phyloP scores from a whole-genome alignment of 1,140 invertebrate species.

The Neoseiulus cucumeris region DNA sequence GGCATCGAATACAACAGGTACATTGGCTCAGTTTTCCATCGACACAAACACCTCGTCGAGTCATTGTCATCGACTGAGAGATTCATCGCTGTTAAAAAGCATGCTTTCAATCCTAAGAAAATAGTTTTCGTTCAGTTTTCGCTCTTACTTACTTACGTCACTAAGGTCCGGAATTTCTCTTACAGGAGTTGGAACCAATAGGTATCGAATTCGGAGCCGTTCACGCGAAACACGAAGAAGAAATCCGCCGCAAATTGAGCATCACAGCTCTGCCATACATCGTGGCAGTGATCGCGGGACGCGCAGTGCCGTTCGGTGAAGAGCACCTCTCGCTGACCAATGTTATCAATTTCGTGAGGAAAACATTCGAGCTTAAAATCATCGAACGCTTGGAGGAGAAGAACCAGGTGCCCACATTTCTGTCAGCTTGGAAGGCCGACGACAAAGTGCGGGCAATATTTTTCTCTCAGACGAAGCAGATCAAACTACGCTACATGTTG shows the following conservation, averaged over 20 bases:
- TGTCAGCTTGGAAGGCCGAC: slow-evolving; percentile 60
- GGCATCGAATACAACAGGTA: slow-evolving; percentile 33
- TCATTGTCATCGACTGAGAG: background rate
- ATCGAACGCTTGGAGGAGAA: slow-evolving; percentile 45
- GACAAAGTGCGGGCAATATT: slow-evolving; percentile 73
- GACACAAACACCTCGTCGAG: background rate
- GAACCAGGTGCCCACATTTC: slow-evolving; percentile 47
- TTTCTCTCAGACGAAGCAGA: slow-evolving; percentile 51
- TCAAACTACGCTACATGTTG: slow-evolving; percentile 64
- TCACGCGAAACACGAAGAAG: slow-evolving; percentile 55
- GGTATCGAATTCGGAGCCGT: slow-evolving; percentile 43
- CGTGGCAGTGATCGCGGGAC: slow-evolving; percentile 56
- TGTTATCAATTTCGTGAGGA: slow-evolving; percentile 62
- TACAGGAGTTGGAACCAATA: slow-evolving; percentile 57
- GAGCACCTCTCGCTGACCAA: slow-evolving; percentile 49
- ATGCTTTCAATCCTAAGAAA: too few species aligned
- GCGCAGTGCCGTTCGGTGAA: slow-evolving; percentile 56
- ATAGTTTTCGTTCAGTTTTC: too few species aligned
- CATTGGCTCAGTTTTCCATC: background rate
- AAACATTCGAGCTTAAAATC: slow-evolving; percentile 58
- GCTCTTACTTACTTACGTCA: too few species aligned
- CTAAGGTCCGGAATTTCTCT: slow-evolving; percentile 30
- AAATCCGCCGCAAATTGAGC: slow-evolving; percentile 49
- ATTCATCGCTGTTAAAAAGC: too few species aligned
- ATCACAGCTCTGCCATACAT: slow-evolving; percentile 58